phyloP scores from a whole-genome alignment of 1,140 invertebrate genomes.

The Mercenaria mercenaria region DNA sequence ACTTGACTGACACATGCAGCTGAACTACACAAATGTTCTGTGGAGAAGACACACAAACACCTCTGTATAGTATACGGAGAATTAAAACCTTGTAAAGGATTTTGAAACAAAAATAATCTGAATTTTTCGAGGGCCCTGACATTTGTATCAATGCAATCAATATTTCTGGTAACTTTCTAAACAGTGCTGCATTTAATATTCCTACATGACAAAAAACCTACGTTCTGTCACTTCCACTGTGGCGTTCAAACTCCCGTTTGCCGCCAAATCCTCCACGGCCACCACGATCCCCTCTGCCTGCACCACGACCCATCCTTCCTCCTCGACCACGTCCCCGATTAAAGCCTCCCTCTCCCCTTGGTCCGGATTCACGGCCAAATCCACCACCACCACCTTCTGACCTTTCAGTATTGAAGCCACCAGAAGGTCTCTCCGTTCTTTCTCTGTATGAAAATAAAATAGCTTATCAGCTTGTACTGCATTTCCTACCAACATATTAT shows the following conservation, averaged over 20 bases:
- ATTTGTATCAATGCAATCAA: no score
- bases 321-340: slow-evolving; percentile 80
- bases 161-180: no score
- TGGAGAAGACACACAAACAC: no score
- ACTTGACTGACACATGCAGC: no score
- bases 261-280: slow-evolving; percentile 80
- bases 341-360: slow-evolving; percentile 80
- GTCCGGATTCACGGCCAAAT: slow-evolving; percentile 67
- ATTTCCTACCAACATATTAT: no score
- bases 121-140: no score
- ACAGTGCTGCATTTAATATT: no score
- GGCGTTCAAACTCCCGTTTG: slow-evolving; percentile 95
- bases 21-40: no score
- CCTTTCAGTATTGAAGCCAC: background rate
- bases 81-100: no score
- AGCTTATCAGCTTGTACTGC: no score
- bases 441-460: background rate
- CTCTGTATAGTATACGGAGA: no score
- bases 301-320: slow-evolving; percentile 84
- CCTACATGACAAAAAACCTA: slow-evolving; percentile 85
- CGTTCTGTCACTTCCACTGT: slow-evolving; percentile 98
- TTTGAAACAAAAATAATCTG: no score
- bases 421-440: background rate
- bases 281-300: slow-evolving; percentile 81
- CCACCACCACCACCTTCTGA: slow-evolving; percentile 81